These are phyloP conservation scores for Pachyuromys duprasi DNA, from an alignment of 2,797 vertebrate species.

Conservation along the genomic window DNA sequence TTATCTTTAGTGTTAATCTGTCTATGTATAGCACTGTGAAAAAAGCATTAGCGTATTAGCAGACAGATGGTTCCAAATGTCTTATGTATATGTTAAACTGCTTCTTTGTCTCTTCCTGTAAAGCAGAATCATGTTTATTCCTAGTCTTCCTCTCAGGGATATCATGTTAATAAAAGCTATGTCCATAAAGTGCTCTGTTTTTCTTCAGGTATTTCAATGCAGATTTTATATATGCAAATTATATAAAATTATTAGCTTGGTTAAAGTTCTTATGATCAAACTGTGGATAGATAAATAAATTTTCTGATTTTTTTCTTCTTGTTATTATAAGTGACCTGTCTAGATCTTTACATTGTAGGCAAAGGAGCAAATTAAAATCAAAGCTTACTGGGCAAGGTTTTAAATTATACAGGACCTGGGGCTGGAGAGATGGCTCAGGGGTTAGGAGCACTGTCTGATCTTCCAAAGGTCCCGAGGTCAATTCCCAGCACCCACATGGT, in stretches of 20 bases:
- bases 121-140: conserved; percentile 74
- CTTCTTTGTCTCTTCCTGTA: conserved; percentile 62
- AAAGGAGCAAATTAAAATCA: conserved; percentile 44
- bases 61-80: conserved; percentile 41
- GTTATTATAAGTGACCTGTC: conserved; percentile 27
- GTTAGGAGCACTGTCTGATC: too few relatives aligned
- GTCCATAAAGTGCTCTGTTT: conserved; percentile 36
- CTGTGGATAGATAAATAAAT: conserved; percentile 41
- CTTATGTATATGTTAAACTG: conserved; percentile 49
- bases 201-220: conserved; percentile 41
- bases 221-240: conserved; percentile 55
- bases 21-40: conserved; percentile 37
- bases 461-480: too few relatives aligned
- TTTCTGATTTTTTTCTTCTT: conserved; percentile 28
- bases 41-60: conserved; percentile 36
- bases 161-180: conserved; percentile 77
- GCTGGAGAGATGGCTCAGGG: too few relatives aligned
- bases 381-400: conserved; percentile 25
- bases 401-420: conserved; percentile 28
- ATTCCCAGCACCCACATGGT: too few relatives aligned
- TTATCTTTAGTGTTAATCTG: conserved; percentile 50
- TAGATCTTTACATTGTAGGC: conserved; percentile 50
- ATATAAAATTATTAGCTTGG: not conserved
- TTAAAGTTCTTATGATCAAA: conserved; percentile 20
- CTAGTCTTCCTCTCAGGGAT: conserved; percentile 79